phyloP scores from a whole-genome alignment of 2,113 vertebrate species.

The Mormyrus lacerda region DNA sequence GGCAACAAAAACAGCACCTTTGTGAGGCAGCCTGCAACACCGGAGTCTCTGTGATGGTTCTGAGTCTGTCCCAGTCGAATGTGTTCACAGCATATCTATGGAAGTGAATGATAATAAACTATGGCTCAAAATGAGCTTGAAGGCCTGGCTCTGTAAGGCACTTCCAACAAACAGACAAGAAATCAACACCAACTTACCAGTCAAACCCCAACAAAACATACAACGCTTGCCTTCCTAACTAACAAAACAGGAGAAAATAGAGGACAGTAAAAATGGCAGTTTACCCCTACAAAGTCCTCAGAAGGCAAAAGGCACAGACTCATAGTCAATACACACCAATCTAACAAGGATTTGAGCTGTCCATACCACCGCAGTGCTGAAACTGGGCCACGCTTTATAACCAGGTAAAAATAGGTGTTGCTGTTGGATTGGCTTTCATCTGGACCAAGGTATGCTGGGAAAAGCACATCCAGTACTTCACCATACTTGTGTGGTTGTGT shows the following conservation, averaged over 20 bases:
- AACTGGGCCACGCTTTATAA: neutral
- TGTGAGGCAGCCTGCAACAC: constrained; percentile 36
- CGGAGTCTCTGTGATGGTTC: constrained; percentile 27
- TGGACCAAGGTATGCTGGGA: neutral
- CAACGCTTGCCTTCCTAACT: neutral
- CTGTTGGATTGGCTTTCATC: neutral
- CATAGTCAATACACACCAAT: neutral
- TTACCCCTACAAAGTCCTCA: neutral
- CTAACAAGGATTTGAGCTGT: neutral
- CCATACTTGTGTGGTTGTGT: too few relatives aligned
- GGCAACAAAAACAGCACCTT: constrained; percentile 37
- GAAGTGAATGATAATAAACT: neutral
- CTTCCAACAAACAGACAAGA: neutral
- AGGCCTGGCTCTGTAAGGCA: neutral
- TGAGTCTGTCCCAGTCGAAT: constrained; percentile 12
- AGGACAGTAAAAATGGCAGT: neutral
- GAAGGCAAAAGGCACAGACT: neutral
- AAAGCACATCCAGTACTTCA: neutral
- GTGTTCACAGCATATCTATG: neutral
- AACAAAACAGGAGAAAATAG: neutral
- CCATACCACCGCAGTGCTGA: neutral
- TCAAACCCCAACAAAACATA: neutral
- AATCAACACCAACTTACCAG: neutral
- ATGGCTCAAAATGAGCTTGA: neutral
- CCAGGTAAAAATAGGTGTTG: neutral